Percentiles rank a stretch among this genome's conserved stretches.
phyloP scores from a whole-genome alignment of 2,888 invertebrate genomes.

The Ichneumoninae sp. region DNA sequence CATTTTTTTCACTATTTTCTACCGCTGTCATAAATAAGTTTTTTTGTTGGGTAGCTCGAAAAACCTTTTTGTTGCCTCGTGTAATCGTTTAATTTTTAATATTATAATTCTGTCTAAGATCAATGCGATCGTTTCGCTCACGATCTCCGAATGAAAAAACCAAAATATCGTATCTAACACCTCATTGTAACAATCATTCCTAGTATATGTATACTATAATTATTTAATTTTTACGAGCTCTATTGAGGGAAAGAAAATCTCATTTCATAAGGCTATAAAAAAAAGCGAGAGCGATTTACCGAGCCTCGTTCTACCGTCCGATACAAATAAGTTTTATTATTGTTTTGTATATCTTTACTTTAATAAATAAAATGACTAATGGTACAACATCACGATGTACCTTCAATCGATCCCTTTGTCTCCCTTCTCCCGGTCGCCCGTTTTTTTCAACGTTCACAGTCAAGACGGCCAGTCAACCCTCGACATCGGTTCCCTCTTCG shows the following conservation, averaged over 20 bases:
- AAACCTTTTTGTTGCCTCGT: slow-evolving; percentile 3
- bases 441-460: background rate
- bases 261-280: slow-evolving; percentile 44
- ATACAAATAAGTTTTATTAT: slow-evolving; percentile 69
- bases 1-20: slow-evolving; percentile 34
- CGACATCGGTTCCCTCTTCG: background rate
- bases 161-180: slow-evolving; percentile 56
- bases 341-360: slow-evolving; percentile 72
- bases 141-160: slow-evolving; percentile 40
- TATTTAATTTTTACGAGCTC: slow-evolving; percentile 56
- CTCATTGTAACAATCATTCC: slow-evolving; percentile 58
- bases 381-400: background rate
- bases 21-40: background rate
- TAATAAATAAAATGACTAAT: slow-evolving; percentile 66
- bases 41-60: background rate
- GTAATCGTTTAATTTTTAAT: slow-evolving; percentile 10
- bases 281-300: slow-evolving; percentile 34
- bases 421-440: background rate
- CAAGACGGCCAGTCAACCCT: background rate
- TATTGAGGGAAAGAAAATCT: slow-evolving; percentile 36
- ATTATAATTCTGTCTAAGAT: slow-evolving; percentile 18
- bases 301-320: slow-evolving; percentile 73
- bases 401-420: background rate
- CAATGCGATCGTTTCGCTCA: slow-evolving; percentile 3
- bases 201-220: slow-evolving; percentile 57